A percentile compares a stretch with the other conserved stretches of the same genome.
Conservation (phyloP, 1,140 invertebrate species). For the Bombus turneri region DNA sequence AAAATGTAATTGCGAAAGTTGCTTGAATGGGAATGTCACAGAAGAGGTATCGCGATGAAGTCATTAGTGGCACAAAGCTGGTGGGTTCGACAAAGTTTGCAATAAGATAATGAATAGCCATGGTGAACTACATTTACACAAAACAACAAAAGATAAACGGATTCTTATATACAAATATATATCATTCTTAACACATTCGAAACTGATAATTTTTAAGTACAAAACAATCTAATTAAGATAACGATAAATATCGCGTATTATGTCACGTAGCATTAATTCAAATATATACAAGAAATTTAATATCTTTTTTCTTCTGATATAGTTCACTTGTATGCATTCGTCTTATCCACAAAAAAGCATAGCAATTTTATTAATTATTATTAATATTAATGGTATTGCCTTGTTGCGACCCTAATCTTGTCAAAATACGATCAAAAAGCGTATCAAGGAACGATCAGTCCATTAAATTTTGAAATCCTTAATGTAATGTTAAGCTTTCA, state of each 20-base stretch:
- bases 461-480: not conserved
- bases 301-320: not conserved
- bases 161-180: not conserved
- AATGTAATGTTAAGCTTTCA: not conserved
- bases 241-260: no score
- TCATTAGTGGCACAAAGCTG: not conserved
- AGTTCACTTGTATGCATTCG: not conserved
- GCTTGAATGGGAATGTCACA: not conserved
- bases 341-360: no score
- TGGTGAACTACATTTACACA: not conserved
- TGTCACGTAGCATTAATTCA: not conserved
- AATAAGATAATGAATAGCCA: not conserved
- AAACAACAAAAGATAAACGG: not conserved
- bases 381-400: not conserved
- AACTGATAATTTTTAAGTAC: not conserved
- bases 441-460: not conserved
- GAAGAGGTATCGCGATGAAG: not conserved
- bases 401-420: not conserved
- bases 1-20: not conserved
- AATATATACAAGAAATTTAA: not conserved
- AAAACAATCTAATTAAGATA: not conserved
- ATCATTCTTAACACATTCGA: not conserved
- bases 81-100: not conserved
- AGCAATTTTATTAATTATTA: no score
- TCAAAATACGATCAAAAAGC: not conserved